phyloP scores from a whole-genome alignment of 2,113 vertebrate genomes.

The Macquaria ambigua region DNA sequence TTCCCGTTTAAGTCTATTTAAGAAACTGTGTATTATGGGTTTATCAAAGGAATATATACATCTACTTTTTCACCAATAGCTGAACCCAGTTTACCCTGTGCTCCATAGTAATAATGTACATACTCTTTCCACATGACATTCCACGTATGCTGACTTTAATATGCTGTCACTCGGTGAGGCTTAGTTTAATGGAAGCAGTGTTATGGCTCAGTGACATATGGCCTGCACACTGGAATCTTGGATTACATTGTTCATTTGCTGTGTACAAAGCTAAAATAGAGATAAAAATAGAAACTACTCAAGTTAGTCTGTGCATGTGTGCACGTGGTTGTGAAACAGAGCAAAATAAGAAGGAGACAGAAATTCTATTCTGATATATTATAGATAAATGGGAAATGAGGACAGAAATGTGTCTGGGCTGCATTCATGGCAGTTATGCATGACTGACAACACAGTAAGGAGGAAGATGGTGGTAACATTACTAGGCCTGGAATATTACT shows the following conservation, averaged over 20 bases:
- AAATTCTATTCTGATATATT: neutral
- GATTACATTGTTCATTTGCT: slow-evolving; percentile 36
- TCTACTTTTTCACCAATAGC: neutral
- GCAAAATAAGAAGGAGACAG: neutral
- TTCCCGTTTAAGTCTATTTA: neutral
- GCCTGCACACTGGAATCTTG: slow-evolving; percentile 45
- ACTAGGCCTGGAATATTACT: neutral
- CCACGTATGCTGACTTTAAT: slow-evolving; percentile 13
- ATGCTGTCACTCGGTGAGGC: slow-evolving; percentile 19
- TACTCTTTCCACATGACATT: neutral
- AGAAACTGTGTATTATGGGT: neutral
- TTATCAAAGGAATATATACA: neutral
- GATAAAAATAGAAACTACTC: slow-evolving; percentile 23
- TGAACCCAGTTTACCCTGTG: slow-evolving; percentile 10
- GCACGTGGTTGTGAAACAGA: neutral
- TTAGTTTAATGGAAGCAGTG: slow-evolving; percentile 46
- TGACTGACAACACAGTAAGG: neutral
- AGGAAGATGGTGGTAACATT: neutral
- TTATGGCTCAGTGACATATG: slow-evolving; percentile 53
- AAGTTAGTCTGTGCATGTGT: neutral
- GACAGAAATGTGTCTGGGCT: slow-evolving; percentile 9
- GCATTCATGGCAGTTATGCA: neutral
- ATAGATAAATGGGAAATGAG: neutral
- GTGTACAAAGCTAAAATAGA: slow-evolving; percentile 14
- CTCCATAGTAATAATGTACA: neutral